Conservation (phyloP, 2,797 vertebrate species). For the Eulemur mongoz region DNA sequence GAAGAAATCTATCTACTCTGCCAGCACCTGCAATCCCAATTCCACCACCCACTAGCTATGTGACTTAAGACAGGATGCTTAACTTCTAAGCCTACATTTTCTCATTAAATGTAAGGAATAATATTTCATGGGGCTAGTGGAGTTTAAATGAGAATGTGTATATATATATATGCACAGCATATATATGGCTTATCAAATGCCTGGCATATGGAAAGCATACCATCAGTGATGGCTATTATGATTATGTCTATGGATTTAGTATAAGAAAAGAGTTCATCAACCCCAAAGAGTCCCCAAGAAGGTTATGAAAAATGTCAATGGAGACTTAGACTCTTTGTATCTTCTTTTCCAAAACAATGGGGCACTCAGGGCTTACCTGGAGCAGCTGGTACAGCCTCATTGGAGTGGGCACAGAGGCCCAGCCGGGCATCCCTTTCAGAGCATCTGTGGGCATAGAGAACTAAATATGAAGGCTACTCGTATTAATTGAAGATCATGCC, state of each 20-base stretch:
- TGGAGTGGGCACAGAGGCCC: conserved; percentile 87
- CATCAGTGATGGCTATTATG: background rate
- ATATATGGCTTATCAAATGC: background rate
- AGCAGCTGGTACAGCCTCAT: conserved; percentile 91
- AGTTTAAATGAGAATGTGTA: background rate
- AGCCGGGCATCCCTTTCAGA: conserved; percentile 89
- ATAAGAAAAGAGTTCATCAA: background rate
- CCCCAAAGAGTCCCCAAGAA: background rate
- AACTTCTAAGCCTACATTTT: conserved; percentile 20
- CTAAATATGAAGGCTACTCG: conserved; percentile 36
- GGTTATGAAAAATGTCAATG: background rate
- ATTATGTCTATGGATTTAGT: background rate
- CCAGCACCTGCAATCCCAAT: background rate
- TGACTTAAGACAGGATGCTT: background rate
- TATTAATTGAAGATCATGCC: background rate
- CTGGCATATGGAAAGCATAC: background rate
- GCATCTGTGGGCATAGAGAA: conserved; percentile 88
- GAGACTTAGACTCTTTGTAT: background rate
- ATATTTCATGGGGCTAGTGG: background rate
- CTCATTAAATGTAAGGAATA: conserved; percentile 37
- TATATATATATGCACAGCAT: too few relatives aligned
- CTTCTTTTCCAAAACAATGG: background rate
- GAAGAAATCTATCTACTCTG: background rate
- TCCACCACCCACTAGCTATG: background rate
- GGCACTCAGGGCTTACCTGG: conserved; percentile 86